Evolutionary conservation across 1,140 invertebrate genomes (phyloP).

Genomic region (Drosophila mojavensis): DNA sequence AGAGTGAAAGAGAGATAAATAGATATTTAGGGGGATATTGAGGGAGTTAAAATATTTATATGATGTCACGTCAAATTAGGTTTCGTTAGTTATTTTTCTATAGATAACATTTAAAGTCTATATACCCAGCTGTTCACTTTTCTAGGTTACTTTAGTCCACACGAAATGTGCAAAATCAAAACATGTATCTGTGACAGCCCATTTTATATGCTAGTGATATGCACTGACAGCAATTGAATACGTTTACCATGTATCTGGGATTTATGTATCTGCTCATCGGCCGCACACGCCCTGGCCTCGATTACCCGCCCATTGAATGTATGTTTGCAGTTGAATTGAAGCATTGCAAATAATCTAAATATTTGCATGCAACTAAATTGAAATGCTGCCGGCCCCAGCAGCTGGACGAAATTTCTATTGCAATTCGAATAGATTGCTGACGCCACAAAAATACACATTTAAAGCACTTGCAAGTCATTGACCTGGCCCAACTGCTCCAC

Average conservation of each 20-base stretch:
- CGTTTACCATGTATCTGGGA: conserved; percentile 6
- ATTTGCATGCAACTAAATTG: conserved; percentile 76
- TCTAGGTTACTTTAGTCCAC: not conserved
- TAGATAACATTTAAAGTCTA: too few species aligned
- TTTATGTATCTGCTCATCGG: conserved; percentile 19
- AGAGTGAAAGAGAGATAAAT: too few species aligned
- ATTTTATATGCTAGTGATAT: conserved; percentile 52
- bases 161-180: conserved; percentile 11
- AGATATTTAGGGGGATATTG: too few species aligned
- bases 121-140: not conserved
- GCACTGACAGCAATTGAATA: conserved; percentile 62
- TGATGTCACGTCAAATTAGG: too few species aligned
- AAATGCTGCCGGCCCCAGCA: conserved; percentile 47
- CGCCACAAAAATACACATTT: not conserved
- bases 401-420: conserved; percentile 17
- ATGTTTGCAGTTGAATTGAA: conserved; percentile 47
- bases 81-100: too few species aligned
- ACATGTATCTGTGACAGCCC: conserved; percentile 14
- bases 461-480: not conserved
- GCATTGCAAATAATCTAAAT: conserved; percentile 77
- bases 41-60: too few species aligned
- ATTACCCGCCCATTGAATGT: not conserved
- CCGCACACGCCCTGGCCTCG: conserved; percentile 14
- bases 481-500: not conserved
- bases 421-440: conserved; percentile 23